Base-by-base conservation (phyloP, 2,888 invertebrate genomes). In the Mesopsocus fuscifrons region DNA sequence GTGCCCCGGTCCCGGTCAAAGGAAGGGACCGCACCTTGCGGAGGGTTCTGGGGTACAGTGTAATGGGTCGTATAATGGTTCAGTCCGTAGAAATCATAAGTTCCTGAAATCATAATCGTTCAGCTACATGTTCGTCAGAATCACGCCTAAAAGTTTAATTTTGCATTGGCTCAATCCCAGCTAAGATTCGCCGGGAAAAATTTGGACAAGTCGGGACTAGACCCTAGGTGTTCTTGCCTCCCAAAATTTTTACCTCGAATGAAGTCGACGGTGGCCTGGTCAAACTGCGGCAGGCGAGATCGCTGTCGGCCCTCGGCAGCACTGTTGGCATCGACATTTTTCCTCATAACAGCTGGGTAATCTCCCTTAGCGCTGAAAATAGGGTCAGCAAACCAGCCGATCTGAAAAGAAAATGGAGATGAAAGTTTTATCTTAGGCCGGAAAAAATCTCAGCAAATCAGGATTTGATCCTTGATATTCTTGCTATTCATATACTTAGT, bases 311-410 rank as follows among this genome's bases (percentile, higher is more conserved):
- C 49, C 44, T 52, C 48, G 3, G 21, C 42, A 34, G 41, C 41
- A 26, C 52, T 53, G 21, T 45, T 44, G 15, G 38, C 44, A 8
- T 41, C 49, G 11, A 53, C 44, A 32, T 34, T 41, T 8, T 48
- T 46, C 17, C 49, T 51, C 43, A 53, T 45, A 2, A 46, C 13
- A 18, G 42, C 34, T 3, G 53, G 53, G 35, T 49, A 53, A 18
- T 51, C 51, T 2, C 53, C 53, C 0, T 49, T 45, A 32, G 52
- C 48, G 1, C 61, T 60, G 50, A 59, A 67, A 43, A 69, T 64
- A 2, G 68, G 66, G 53, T 68, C 54, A 1, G 60, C 55, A 47
- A 56, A 57, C 64, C 64, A 65, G 3, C 66, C 67, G 23, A 63
- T 58, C 53, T 64, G 52, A 41, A 59, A 59, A 32, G n/a, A n/a